Evolutionary conservation across 2,113 vertebrate species (phyloP), one percentile per base, ranked within the genome.

Genomic region (Ochotona curzoniae): DNA sequence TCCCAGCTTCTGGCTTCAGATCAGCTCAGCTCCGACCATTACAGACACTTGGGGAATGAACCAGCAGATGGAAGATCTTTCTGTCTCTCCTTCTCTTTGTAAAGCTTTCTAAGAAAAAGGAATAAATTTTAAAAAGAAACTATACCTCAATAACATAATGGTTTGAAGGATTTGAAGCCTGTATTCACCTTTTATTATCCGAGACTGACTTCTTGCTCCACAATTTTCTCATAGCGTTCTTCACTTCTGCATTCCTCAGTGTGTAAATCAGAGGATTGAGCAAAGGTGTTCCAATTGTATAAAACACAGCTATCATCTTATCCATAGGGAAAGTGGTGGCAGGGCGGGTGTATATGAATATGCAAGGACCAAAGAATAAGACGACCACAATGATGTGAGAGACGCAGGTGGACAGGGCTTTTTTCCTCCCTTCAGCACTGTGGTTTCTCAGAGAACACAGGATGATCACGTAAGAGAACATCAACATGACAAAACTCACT

Each of bases 261-360:
- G 79, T 85, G 30, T 90, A 94, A 70, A 90, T 94, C 21, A 96
- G 32, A 64, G 82, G 81, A 15, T 93, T 96, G 18, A 96, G 5
- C 38, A 94, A 54, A 18, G 95, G 90, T 14, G 82, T 90, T 23
- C 74, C 85, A 14, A 94, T 11, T 54, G 86, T 89, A 15, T 94
- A 90, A 89, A 96, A 90, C 14, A 95, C 86, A 75, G 95, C 66
- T 66, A 96, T 73, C 60, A 78, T 69, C 60, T 89, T 96, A 67
- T 93, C 85, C 51, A 70, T 10, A 54, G 60, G 13, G 13, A 91
- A 89, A 23, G 60, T 89, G 12, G 60, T 89, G 8, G 30, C 66
- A 44, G 93, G 81, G 0, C 63, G 1, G 15, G 83, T 92, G 47
- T 93, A 92, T 23, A 92, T 93, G 70, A 92, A 96, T 38, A 74